Conservation (phyloP, 2,113 vertebrate genomes). For the Sylvia atricapilla region DNA sequence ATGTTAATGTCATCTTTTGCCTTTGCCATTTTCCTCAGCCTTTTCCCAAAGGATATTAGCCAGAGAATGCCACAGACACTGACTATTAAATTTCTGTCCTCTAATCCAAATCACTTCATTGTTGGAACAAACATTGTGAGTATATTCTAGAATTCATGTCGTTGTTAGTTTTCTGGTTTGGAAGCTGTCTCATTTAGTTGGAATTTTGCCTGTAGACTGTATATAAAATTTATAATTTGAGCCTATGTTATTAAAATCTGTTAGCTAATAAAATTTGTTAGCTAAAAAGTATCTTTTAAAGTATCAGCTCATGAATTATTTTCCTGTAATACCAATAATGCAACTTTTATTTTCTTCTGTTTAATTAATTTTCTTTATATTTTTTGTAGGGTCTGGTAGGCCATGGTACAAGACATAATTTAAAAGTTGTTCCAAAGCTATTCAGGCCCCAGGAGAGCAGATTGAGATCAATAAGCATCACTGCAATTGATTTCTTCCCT, state of each 20-base stretch:
- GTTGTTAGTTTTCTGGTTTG: not conserved
- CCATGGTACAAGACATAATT: conserved; percentile 83
- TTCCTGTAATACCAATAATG: not conserved
- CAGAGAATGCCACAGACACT: conserved; percentile 70
- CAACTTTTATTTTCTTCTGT: not conserved
- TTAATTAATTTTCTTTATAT: not conserved
- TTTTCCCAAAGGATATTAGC: conserved; percentile 53
- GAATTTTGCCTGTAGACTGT: not conserved
- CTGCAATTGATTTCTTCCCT: conserved; percentile 85
- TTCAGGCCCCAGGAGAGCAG: conserved; percentile 78
- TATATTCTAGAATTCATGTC: not conserved
- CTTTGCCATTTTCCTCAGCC: conserved; percentile 62
- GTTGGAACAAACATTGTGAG: conserved; percentile 91
- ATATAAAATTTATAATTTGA: not conserved
- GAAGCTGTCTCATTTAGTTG: not conserved
- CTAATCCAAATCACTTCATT: conserved; percentile 87
- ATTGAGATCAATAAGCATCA: conserved; percentile 76
- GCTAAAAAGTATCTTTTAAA: not conserved
- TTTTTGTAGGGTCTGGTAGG: conserved; percentile 80
- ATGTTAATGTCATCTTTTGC: not conserved
- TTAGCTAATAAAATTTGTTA: not conserved
- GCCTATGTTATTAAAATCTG: not conserved
- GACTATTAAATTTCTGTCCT: conserved; percentile 84
- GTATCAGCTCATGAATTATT: not conserved
- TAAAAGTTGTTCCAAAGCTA: conserved; percentile 78